These are phyloP conservation scores for Cosmia trapezina DNA, from an alignment of 2,888 invertebrate genomes.

Conservation along the genomic window DNA sequence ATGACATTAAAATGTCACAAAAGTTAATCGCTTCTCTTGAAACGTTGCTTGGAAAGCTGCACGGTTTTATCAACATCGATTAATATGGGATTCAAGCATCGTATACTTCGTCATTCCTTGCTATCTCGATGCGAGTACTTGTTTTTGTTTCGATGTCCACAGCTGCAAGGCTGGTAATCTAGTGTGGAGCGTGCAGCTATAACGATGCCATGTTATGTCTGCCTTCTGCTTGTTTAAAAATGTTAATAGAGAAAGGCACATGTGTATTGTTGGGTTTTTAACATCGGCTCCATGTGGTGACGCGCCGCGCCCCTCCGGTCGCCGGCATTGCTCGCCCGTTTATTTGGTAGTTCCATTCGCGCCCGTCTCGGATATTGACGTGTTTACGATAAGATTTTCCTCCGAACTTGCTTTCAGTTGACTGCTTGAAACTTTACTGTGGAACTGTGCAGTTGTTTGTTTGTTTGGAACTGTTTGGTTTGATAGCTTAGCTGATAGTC, in stretches of 20 bases:
- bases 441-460: conserved; percentile 61
- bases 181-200: conserved; percentile 75
- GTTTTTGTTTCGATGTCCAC: conserved; percentile 75
- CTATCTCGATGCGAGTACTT: conserved; percentile 70
- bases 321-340: conserved; percentile 73
- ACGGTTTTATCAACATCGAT: conserved; percentile 48
- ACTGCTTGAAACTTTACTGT: conserved; percentile 62
- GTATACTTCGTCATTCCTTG: conserved; percentile 45
- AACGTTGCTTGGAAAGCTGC: conserved; percentile 44
- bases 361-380: conserved; percentile 79
- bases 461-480: conserved; percentile 53
- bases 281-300: conserved; percentile 77
- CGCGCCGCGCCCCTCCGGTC: conserved; percentile 78
- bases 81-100: conserved; percentile 49
- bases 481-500: conserved; percentile 41
- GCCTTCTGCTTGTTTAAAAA: conserved; percentile 65
- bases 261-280: conserved; percentile 76
- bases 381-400: conserved; percentile 66
- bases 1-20: conserved; percentile 35
- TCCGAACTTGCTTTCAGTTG: conserved; percentile 56
- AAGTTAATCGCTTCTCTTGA: conserved; percentile 29
- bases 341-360: conserved; percentile 83
- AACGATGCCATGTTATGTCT: conserved; percentile 76
- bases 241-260: conserved; percentile 76
- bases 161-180: conserved; percentile 79